phyloP scores from a whole-genome alignment of 2,888 invertebrate species.

The Acleris emargana region DNA sequence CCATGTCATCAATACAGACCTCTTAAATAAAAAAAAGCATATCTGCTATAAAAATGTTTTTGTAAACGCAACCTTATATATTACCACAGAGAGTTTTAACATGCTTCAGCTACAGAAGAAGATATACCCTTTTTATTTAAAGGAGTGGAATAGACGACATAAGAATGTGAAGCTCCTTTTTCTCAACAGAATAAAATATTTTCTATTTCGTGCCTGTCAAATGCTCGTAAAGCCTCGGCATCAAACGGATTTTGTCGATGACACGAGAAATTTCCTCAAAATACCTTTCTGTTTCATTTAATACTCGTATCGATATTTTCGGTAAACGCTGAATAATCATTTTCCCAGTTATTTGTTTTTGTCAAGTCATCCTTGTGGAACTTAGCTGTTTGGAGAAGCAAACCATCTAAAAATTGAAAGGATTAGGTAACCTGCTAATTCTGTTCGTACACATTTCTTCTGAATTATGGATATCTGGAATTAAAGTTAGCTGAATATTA shows the following conservation, averaged over 20 bases:
- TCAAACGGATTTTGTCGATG: conserved; percentile 49
- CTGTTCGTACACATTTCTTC: no score
- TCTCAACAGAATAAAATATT: conserved; percentile 30
- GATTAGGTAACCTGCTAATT: no score
- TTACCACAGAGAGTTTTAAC: no score
- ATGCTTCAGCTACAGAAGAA: no score
- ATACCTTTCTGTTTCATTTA: conserved; percentile 45
- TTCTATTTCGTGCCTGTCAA: conserved; percentile 35
- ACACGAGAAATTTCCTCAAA: conserved; percentile 47
- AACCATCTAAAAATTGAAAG: background rate
- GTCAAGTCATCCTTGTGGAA: background rate
- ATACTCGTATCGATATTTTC: conserved; percentile 30
- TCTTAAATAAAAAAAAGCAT: no score
- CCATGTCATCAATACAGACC: conserved; percentile 5
- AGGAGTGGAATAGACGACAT: background rate
- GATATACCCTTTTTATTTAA: no score
- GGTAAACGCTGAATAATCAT: conserved; percentile 7
- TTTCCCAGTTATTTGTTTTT: background rate
- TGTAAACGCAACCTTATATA: no score
- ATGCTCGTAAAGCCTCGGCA: conserved; percentile 46
- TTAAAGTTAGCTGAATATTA: no score
- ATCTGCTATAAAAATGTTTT: no score
- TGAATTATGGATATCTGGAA: no score
- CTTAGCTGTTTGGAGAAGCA: background rate
- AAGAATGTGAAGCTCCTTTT: conserved; percentile 19